Evolutionary conservation across 2,113 vertebrate species (phyloP), one percentile per base, ranked within the genome.

Genomic region (Myotis brandtii): DNA sequence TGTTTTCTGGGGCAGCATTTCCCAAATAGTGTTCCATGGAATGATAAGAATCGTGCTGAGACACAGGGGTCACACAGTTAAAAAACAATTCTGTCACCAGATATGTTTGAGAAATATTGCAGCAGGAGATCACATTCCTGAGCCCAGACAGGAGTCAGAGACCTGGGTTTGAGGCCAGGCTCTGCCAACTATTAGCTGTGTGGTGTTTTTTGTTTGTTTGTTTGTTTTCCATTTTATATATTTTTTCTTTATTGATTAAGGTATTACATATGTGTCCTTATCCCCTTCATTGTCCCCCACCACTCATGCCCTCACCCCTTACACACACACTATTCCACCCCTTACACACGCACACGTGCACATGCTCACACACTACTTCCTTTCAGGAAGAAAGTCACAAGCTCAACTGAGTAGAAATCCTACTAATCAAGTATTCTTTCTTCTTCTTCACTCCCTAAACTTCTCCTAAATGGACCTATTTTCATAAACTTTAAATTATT

Each of bases 61-160:
- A 69, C 20, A 69, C 43, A 20, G 70, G 70, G 10, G n/a, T 5
- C 37, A 4, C 9, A 14, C 11, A 34, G 46, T 62, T 83, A 72
- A 81, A 66, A 96, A 75, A 16, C n/a, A 40, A 11, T 62, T 87
- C 76, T 7, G 16, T 52, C 7, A 37, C n/a, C 73, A 67, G 27
- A n/a, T 48, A 37, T 2, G 3, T 54, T 76, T 50, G 43, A 73
- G 56, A 94, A 79, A 62, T 46, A 77, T 52, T 0, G 18, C 62
- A n/a, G 13, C 50, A n/a, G 3, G 52, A 40, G 2, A 20, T 9
- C 4, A 2, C 0, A 0, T 59, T 75, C 46, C 21, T 14, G 23
- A 79, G 37, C 20, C 18, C 14, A 27, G n/a, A 37, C 8, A 37
- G 70, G 43, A 32, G 18, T 25, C 32, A 48, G 30, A 81, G 32